phyloP scores from a whole-genome alignment of 2,797 vertebrate genomes.

The Macropus fuliginosus region DNA sequence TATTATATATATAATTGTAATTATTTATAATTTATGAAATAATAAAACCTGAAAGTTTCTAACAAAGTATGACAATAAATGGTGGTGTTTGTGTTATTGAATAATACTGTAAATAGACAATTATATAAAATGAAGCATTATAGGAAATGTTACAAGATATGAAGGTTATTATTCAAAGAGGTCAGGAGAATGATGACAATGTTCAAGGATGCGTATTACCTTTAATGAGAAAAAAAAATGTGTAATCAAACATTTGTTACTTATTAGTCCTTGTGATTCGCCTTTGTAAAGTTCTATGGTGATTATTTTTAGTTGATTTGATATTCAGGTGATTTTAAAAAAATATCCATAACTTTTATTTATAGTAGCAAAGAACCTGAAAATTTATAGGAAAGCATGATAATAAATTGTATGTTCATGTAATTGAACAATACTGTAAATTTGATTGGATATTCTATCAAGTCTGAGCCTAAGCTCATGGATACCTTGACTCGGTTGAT shows the following conservation, averaged over 20 bases:
- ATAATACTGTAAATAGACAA: background rate
- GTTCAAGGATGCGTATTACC: background rate
- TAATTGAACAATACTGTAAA: background rate
- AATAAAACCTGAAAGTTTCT: background rate
- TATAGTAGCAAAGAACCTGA: background rate
- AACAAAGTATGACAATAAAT: background rate
- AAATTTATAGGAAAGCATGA: background rate
- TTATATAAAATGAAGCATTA: background rate
- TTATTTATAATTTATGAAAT: background rate
- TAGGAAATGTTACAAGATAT: background rate
- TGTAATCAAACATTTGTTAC: background rate
- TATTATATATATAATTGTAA: background rate
- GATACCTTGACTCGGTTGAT: conserved; percentile 92
- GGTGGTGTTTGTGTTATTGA: background rate
- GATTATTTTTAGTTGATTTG: background rate
- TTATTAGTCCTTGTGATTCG: background rate
- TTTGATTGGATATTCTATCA: background rate
- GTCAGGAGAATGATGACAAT: background rate
- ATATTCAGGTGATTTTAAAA: background rate
- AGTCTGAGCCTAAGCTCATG: background rate
- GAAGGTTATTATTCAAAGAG: background rate
- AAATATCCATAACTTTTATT: background rate
- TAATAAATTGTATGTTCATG: background rate
- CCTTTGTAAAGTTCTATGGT: background rate
- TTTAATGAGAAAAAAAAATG: background rate